Evolutionary conservation across 2,113 vertebrate species (phyloP), one percentile per base, ranked within the genome.

Genomic region (Cottus gobio): DNA sequence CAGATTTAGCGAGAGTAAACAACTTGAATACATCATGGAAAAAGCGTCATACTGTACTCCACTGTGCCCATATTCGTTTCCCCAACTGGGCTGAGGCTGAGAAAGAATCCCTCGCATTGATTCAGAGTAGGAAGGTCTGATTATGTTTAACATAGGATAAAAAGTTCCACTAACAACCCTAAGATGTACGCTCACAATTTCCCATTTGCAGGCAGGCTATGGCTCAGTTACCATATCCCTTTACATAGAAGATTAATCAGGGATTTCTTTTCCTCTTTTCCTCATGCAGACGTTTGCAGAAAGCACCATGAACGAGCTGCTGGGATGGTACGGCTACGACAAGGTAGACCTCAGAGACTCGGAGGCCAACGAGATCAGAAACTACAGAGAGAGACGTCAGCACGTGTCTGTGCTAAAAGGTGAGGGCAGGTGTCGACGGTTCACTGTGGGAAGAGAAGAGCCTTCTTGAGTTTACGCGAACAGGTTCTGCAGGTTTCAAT

Each of bases 351-450:
- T 99, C 89, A 95, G 97, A 95, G 98, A 99, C 70, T 96, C 97
- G 2, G 98, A 99, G 92, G 96, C 97, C 93, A 96, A 96, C 82
- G 97, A 99, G 95, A 96, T 97, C 93, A 96, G 96, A 88, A 98
- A 96, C 93, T 97, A 98, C 80, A 95, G 96, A 90, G 96, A 97
- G 88, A 96, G 96, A 93, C 95, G 96, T 84, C 96, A 99, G 92
- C 97, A 99, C 91, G 96, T 98, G 93, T 99, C 97, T 93, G 97
- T 98, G 94, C 96, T 99, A 86, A 99, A 98, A 98, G 97, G 98
- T 99, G 95, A 95, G 86, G 66, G 48, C 62, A 60, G 79, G 72
- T 82, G 85, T 76, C 15, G 5, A 16, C 64, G 37, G 74, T 69
- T 81, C 77, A 54, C 61, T 18, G 11, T 20, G 56, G 7, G 15